phyloP scores from a whole-genome alignment of 2,888 invertebrate species.

The Odontomyia ornata region DNA sequence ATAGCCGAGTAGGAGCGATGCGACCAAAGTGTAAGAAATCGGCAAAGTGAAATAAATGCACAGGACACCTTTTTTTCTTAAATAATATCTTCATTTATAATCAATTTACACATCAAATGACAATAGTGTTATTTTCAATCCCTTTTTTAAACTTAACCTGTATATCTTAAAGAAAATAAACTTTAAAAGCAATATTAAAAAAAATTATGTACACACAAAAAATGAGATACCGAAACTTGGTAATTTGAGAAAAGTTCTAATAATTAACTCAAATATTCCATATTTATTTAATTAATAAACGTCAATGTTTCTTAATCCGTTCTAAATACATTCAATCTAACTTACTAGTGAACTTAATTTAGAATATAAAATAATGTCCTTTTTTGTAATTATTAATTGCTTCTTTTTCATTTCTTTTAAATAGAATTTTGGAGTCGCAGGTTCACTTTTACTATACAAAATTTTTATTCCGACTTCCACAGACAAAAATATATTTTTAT shows the following conservation, averaged over 20 bases:
- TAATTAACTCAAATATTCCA: not conserved
- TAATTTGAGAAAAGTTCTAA: not conserved
- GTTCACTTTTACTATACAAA: too few relatives aligned
- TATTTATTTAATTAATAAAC: not conserved
- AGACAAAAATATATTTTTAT: not conserved
- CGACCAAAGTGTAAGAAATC: too few relatives aligned
- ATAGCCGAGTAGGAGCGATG: too few relatives aligned
- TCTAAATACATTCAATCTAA: not conserved
- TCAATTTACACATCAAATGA: not conserved
- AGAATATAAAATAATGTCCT: not conserved
- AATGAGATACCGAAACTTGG: slow-evolving; percentile 6
- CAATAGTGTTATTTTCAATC: not conserved
- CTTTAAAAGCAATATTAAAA: not conserved
- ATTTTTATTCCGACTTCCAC: not conserved
- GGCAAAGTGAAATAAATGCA: too few relatives aligned
- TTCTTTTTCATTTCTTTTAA: not conserved
- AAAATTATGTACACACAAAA: not conserved
- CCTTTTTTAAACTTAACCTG: not conserved
- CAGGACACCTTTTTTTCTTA: too few relatives aligned
- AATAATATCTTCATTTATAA: not conserved
- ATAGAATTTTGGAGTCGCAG: too few relatives aligned
- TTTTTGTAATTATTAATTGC: not conserved
- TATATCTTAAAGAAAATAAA: not conserved
- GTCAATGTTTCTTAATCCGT: not conserved
- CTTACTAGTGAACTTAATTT: not conserved